Conservation (phyloP, 2,888 invertebrate genomes). For the Cephus nigrinus region DNA sequence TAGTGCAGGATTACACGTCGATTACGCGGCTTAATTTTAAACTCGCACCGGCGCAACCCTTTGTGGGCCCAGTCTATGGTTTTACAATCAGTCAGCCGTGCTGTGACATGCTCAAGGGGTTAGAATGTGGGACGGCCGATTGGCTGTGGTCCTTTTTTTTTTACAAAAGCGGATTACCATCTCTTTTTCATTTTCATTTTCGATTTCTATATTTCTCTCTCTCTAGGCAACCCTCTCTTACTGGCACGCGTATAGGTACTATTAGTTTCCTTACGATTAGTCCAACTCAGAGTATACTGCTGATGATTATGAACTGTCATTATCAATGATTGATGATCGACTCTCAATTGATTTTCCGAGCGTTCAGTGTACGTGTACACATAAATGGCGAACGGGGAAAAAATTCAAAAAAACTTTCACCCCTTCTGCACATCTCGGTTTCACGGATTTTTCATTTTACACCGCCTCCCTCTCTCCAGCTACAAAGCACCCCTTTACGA, state of each 20-base stretch:
- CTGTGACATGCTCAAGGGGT: constrained; percentile 64
- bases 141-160: constrained; percentile 30
- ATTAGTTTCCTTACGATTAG: not conserved
- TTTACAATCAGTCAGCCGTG: constrained; percentile 66
- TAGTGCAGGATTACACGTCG: constrained; percentile 62
- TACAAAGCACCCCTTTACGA: not conserved
- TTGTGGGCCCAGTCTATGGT: constrained; percentile 64
- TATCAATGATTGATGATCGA: not conserved
- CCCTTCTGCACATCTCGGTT: not conserved
- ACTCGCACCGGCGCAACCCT: constrained; percentile 47
- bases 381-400: not conserved
- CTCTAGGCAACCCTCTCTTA: not conserved
- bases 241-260: not conserved
- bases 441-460: not conserved
- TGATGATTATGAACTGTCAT: not conserved
- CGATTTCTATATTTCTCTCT: not conserved
- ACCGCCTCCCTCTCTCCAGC: not conserved
- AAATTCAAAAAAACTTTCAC: not conserved
- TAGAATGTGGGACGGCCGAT: constrained; percentile 23
- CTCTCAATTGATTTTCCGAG: not conserved
- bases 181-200: constrained; percentile 19
- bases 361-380: not conserved
- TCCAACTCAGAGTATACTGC: not conserved
- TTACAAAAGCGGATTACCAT: constrained; percentile 61
- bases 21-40: constrained; percentile 65